Evolutionary conservation across 2,888 invertebrate species (phyloP), one percentile per base, ranked within the genome.

Genomic region (Limnephilus rhombicus): DNA sequence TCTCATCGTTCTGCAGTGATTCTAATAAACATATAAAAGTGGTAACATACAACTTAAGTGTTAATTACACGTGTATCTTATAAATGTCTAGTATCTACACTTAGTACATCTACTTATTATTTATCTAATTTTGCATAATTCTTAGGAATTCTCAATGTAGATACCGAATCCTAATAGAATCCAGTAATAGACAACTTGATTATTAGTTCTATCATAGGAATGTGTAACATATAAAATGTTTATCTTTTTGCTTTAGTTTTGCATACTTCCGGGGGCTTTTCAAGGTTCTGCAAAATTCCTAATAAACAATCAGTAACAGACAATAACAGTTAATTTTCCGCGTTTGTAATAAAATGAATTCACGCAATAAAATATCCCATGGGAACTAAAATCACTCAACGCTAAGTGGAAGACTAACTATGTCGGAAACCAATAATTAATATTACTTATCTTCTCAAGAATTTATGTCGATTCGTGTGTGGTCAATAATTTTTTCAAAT

Each of bases 401-500:
- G 68, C 24, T 68, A n/a, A 68, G n/a, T n/a, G 68, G 68, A 68
- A 68, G 24, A 68, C 68, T 68, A n/a, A 68, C 68, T 68, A 68
- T 68, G 24, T 68, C 68, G 24, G 68, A n/a, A 68, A 5, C 24
- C 68, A 68, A 68, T 68, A 68, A 68, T n/a, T 68, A 68, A 68
- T 68, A n/a, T 68, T n/a, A 68, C 68, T 68, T 68, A 68, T 68
- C 68, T 68, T 1, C 68, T 83, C 83, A 37, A 24, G 83, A 83
- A 83, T 37, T 37, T 15, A 34, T 34, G 31, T 83, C 83, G 83
- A 83, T 83, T 83, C 37, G 83, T 83, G 83, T 83, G 83, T 83
- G 83, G 83, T 83, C 83, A 34, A 83, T 34, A 68, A 24, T 68
- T 68, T 68, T 24, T n/a, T 68, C n/a, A 68, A 68, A 68, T n/a